Conservation (phyloP, 1,140 invertebrate genomes). For the Anastrepha obliqua region DNA sequence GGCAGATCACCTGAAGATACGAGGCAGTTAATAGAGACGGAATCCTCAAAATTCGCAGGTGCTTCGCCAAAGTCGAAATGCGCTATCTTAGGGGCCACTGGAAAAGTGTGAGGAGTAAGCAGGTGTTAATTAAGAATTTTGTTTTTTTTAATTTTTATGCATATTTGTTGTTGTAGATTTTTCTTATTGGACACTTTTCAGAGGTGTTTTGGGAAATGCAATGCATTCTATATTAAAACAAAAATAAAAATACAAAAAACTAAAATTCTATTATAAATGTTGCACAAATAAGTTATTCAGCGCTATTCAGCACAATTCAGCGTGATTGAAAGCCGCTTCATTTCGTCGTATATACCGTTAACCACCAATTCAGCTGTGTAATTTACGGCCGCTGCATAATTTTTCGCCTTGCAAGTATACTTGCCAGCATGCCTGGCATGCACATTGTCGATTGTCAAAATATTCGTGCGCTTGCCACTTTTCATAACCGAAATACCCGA, state of each 20-base stretch:
- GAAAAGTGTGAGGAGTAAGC: constrained; percentile 77
- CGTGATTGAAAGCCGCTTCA: not conserved
- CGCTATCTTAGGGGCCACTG: constrained; percentile 81
- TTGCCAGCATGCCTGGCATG: constrained; percentile 83
- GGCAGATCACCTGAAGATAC: constrained; percentile 81
- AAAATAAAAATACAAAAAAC: constrained; percentile 51
- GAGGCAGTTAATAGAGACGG: constrained; percentile 78
- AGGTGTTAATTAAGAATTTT: constrained; percentile 78
- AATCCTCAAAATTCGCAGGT: constrained; percentile 79
- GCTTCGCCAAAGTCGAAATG: constrained; percentile 80
- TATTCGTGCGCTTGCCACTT: constrained; percentile 84
- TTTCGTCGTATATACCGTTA: constrained; percentile 77
- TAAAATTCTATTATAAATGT: not conserved
- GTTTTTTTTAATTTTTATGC: not conserved
- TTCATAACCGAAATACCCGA: constrained; percentile 82
- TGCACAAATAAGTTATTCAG: not conserved
- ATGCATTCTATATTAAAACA: not conserved
- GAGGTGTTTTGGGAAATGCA: not conserved
- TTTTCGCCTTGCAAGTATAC: constrained; percentile 87
- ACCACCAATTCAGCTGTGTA: constrained; percentile 82
- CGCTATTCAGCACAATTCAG: constrained; percentile 32
- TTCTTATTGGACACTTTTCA: not conserved
- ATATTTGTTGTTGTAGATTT: too few species aligned
- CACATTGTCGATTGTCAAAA: constrained; percentile 85
- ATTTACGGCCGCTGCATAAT: constrained; percentile 82